Base-by-base conservation (phyloP, 2,888 invertebrate species). In the Plagiodera versicolora region DNA sequence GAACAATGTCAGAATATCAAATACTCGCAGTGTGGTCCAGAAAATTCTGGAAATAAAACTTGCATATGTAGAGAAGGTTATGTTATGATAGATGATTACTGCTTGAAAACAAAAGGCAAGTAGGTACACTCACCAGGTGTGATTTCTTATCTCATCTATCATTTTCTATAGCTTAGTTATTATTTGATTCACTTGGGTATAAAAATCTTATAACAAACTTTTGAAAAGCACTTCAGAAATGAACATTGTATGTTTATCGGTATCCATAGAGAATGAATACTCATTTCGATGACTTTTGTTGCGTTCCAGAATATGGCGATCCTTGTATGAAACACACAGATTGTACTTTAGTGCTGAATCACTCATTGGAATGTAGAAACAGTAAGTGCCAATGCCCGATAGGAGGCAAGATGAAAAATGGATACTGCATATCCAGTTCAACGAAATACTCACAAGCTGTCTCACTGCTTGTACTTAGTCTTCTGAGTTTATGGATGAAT, bases 341-440 rank as follows among this genome's bases (percentile, higher is more conserved):
- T 16, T 74, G 74, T 58, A 69, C 70, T 1, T 35, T 60, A 18
- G 67, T 67, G 10, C 52, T 71, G 35, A 70, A 69, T 44, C 65
- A 68, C 6, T 63, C 65, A 19, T 68, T 71, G 32, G 56, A 64
- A 53, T 74, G 74, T 60, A 65, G 72, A 48, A 74, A 72, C 32
- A 70, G 65, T 56, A 57, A 66, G 53, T 74, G 74, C 54, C 71
- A 72, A 52, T 74, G 72, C 59, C 62, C 66, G 9, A 64, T 71
- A 2, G 66, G 65, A 14, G 11, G 59, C 18, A 63, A 19, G 9
- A 54, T 66, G 6, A 66, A 61, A 8, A 57, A 68, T 39, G 64
- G 64, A 6, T 64, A 57, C 45, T 70, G 68, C 28, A 53, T 57
- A 4, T 59, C 61, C 1, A 60, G 55, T 49, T 59, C 58, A 16